phyloP scores from a whole-genome alignment of 1,140 invertebrate genomes.

The Drosophila pachea region DNA sequence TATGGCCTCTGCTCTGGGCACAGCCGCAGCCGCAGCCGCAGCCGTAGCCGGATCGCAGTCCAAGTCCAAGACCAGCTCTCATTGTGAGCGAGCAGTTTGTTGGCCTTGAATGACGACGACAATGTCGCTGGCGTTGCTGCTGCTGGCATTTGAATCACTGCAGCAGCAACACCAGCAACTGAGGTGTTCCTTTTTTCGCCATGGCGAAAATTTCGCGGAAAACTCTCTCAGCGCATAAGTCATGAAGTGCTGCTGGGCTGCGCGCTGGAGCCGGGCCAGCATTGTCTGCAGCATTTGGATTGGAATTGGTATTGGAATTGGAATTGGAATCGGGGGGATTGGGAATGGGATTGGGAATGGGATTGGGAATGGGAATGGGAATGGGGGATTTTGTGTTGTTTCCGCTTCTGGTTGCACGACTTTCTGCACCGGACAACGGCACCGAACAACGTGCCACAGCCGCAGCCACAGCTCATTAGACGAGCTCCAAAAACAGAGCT shows the following conservation, averaged over 20 bases:
- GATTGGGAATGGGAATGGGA: constrained; percentile 3
- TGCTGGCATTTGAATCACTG: constrained; percentile 56
- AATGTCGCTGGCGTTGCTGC: not conserved
- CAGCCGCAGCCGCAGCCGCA: constrained; percentile 12
- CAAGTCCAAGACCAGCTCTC: constrained; percentile 34
- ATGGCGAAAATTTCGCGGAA: constrained; percentile 45
- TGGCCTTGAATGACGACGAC: constrained; percentile 65
- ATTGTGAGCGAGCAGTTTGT: constrained; percentile 51
- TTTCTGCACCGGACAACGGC: constrained; percentile 24
- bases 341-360: constrained; percentile 7
- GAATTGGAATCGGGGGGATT: not conserved
- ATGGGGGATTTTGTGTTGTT: constrained; percentile 37
- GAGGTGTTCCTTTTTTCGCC: constrained; percentile 21
- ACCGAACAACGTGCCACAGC: not conserved
- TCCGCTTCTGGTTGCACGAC: constrained; percentile 41
- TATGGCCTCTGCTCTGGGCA: constrained; percentile 46
- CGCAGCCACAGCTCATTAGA: constrained; percentile 40
- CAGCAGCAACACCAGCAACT: not conserved
- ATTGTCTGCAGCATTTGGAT: constrained; percentile 28
- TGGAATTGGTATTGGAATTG: constrained; percentile 12
- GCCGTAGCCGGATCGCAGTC: constrained; percentile 13
- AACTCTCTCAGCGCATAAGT: constrained; percentile 48
- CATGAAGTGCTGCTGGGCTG: constrained; percentile 26
- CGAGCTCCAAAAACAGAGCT: constrained; percentile 12
- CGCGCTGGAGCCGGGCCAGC: no score